These are phyloP conservation scores for Eulithis prunata DNA, from an alignment of 2,888 invertebrate species.

Conservation along the genomic window DNA sequence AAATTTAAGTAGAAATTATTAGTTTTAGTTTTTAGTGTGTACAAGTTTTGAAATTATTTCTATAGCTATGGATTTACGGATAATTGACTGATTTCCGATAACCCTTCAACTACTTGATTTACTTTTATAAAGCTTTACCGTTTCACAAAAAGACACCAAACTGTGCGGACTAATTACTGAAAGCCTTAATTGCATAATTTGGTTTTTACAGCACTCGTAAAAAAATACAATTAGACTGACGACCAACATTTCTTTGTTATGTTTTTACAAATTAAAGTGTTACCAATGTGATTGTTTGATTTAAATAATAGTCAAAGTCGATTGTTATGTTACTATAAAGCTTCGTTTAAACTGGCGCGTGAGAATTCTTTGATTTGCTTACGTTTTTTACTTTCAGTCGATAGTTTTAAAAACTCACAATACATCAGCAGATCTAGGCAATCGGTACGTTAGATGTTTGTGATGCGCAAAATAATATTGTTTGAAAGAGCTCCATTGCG, in stretches of 20 bases:
- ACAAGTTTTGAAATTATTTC: too few relatives aligned
- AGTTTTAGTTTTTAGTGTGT: too few relatives aligned
- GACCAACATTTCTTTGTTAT: constrained; percentile 20
- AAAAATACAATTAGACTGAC: constrained; percentile 36
- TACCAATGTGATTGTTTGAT: constrained; percentile 23
- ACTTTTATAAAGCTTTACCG: constrained; percentile 6
- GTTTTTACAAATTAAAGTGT: constrained; percentile 19
- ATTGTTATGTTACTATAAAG: not conserved
- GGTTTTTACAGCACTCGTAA: constrained; percentile 42
- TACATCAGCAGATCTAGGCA: too few relatives aligned
- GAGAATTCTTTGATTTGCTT: too few relatives aligned
- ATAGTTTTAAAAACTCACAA: too few relatives aligned
- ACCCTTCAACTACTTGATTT: not conserved
- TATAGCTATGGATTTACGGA: too few relatives aligned
- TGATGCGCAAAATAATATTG: too few relatives aligned
- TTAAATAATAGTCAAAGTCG: not conserved
- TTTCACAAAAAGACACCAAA: constrained; percentile 14
- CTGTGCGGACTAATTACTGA: constrained; percentile 36
- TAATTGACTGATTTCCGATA: too few relatives aligned
- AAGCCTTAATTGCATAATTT: constrained; percentile 29
- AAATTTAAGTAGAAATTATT: not conserved
- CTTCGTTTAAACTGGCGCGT: too few relatives aligned
- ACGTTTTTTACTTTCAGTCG: too few relatives aligned
- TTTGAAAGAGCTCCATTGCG: too few relatives aligned
- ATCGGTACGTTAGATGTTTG: too few relatives aligned